Evolutionary conservation across 1,140 invertebrate species (phyloP).

Genomic region (Magallana gigas): DNA sequence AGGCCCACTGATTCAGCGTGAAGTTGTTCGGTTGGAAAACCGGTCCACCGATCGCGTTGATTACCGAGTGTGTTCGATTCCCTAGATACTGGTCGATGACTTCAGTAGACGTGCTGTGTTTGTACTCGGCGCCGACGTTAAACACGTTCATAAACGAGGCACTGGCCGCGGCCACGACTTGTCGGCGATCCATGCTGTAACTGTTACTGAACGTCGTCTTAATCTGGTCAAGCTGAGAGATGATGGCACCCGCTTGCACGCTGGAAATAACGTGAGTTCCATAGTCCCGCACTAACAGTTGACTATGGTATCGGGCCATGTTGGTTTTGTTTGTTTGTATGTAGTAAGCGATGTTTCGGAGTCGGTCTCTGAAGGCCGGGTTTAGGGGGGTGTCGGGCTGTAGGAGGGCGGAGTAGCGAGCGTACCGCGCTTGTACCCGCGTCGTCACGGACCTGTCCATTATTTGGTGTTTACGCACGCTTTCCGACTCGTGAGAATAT

Average conservation of each 20-base stretch:
- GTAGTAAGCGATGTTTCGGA: constrained; percentile 61
- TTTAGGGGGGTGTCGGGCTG: constrained; percentile 66
- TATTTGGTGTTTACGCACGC: constrained; percentile 63
- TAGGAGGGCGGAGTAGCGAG: constrained; percentile 64
- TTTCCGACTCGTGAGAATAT: constrained; percentile 67
- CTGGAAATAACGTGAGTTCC: constrained; percentile 68
- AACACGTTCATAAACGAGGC: constrained; percentile 64
- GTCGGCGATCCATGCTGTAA: constrained; percentile 42
- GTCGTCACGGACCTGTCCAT: constrained; percentile 67
- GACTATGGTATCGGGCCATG: constrained; percentile 64
- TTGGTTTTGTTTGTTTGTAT: constrained; percentile 65
- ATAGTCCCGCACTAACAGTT: constrained; percentile 72
- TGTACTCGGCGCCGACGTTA: constrained; percentile 55
- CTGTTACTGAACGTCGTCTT: constrained; percentile 49
- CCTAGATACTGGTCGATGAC: constrained; percentile 55
- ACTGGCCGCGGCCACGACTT: constrained; percentile 50
- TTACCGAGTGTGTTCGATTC: constrained; percentile 60
- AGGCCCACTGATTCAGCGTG: constrained; percentile 55
- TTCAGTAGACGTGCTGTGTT: background rate
- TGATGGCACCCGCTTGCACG: constrained; percentile 65
- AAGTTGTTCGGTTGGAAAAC: constrained; percentile 54
- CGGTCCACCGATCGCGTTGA: constrained; percentile 49
- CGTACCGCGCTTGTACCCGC: constrained; percentile 67
- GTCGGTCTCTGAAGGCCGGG: constrained; percentile 57
- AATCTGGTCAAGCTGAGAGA: constrained; percentile 53